These are phyloP conservation scores for Microplitis deprimator DNA, from an alignment of 2,888 invertebrate species.

Conservation along the genomic window DNA sequence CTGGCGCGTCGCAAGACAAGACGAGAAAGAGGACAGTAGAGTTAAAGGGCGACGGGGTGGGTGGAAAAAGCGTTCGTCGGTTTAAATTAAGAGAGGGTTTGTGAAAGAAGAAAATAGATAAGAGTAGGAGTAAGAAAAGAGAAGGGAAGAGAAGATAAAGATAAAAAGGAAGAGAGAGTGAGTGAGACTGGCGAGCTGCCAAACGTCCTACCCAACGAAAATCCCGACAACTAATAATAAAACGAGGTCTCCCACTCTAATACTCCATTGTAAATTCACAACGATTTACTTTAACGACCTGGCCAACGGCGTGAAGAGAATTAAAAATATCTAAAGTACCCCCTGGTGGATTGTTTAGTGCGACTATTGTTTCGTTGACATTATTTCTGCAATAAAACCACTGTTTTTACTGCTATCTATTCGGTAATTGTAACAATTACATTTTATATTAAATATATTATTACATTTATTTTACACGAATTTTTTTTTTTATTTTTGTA, in stretches of 20 bases:
- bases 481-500: too few relatives aligned
- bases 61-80: constrained; percentile 36
- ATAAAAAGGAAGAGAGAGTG: constrained; percentile 35
- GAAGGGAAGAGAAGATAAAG: constrained; percentile 3
- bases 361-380: constrained; percentile 13
- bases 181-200: constrained; percentile 44
- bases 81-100: constrained; percentile 35
- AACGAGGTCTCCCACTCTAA: constrained; percentile 32
- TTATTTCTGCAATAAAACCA: constrained; percentile 12
- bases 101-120: constrained; percentile 8
- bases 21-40: constrained; percentile 21
- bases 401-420: constrained; percentile 6
- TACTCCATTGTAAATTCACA: constrained; percentile 42
- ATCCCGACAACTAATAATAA: constrained; percentile 46
- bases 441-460: not conserved
- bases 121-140: constrained; percentile 3
- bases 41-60: not conserved
- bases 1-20: constrained; percentile 33
- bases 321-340: constrained; percentile 34
- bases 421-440: not conserved
- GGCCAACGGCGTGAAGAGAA: constrained; percentile 30
- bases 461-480: too few relatives aligned
- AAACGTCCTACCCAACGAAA: constrained; percentile 41
- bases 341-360: not conserved
- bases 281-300: constrained; percentile 45